phyloP scores from a whole-genome alignment of 2,113 vertebrate species.

The Carassius gibelio region DNA sequence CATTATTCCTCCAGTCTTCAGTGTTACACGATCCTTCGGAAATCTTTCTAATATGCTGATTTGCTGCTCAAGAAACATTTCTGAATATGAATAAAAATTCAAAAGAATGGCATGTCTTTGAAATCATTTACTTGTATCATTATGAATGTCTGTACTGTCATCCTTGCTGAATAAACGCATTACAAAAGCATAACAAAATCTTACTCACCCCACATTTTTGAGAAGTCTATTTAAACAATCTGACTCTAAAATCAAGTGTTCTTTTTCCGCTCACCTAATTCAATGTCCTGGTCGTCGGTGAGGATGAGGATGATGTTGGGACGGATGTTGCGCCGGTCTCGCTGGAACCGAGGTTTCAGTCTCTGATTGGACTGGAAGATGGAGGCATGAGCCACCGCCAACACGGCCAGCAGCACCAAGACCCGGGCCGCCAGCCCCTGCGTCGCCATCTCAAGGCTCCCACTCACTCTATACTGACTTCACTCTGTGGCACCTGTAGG shows the following conservation, averaged over 20 bases:
- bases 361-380: slow-evolving; percentile 82
- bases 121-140: background rate
- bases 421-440: slow-evolving; percentile 71
- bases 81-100: background rate
- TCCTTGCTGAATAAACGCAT: background rate
- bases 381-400: slow-evolving; percentile 76
- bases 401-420: slow-evolving; percentile 72
- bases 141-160: background rate
- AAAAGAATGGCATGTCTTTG: background rate
- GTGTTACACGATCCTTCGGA: background rate
- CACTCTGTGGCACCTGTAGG: slow-evolving; percentile 55
- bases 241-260: background rate
- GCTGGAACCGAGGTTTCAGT: slow-evolving; percentile 89
- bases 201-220: background rate
- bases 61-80: background rate
- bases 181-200: background rate
- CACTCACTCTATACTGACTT: slow-evolving; percentile 55
- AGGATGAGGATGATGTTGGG: slow-evolving; percentile 97
- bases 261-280: slow-evolving; percentile 82
- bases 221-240: background rate
- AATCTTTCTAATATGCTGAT: background rate
- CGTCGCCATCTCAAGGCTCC: slow-evolving; percentile 55
- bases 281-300: slow-evolving; percentile 95
- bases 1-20: background rate
- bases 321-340: slow-evolving; percentile 93